Evolutionary conservation across 2,797 vertebrate genomes (phyloP), one percentile per base, ranked within the genome.

Genomic region (Rhincodon typus): DNA sequence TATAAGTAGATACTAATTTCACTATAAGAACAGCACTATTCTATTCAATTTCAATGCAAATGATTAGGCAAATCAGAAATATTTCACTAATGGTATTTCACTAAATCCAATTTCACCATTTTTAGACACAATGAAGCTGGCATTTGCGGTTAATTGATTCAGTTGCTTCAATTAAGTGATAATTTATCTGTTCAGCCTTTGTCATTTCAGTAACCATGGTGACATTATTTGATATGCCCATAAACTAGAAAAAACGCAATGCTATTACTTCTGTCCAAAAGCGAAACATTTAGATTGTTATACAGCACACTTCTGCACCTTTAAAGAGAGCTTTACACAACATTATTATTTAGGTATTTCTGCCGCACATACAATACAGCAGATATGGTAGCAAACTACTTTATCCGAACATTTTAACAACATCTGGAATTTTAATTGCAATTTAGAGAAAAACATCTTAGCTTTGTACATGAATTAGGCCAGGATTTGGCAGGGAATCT

Each of bases 1-100:
- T 25, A 93, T 93, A 93, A 69, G 90, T 62, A 93, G 90, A 93
- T 93, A 93, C 90, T 93, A 93, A 93, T 93, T 93, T 93, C 90
- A 69, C 90, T 69, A 67, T 42, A 69, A 69, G 21, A 93, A 21
- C 62, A 93, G n/a, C 10, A 38, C 90, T 69, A 66, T 93, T 67
- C 90, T 93, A 93, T 93, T 93, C 66, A 93, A 42, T 67, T 93
- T 93, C 66, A 69, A 69, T 93, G 34, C 23, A 42, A 69, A 69
- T 93, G 90, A 93, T 69, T 42, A 21, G 62, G 66, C 62, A 46
- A 93, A 93, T 93, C 66, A 69, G 90, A 69, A 93, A 93, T 38
- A 93, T 69, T 69, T 69, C 90, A 93, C 90, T 69, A 93, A 93
- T 93, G 66, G 66, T 13, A 93, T 93, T 93, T 69, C 66, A 69